Conservation (phyloP, 92 coral and sea anemone genomes). For the Galaxea fascicularis region DNA sequence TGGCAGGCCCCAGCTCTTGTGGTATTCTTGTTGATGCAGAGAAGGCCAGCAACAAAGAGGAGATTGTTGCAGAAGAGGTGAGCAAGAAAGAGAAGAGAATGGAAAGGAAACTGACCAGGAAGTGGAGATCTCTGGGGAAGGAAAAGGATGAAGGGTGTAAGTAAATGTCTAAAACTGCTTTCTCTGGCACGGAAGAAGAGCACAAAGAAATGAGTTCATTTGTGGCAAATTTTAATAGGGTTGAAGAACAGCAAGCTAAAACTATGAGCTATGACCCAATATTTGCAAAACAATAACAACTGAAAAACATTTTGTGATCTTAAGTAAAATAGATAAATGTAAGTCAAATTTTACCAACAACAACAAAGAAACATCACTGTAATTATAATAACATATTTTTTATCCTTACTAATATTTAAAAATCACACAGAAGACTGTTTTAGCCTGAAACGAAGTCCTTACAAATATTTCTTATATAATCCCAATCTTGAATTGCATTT, state of each 20-base stretch:
- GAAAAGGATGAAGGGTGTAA: constrained; percentile 28
- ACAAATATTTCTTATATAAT: no score
- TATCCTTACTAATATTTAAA: no score
- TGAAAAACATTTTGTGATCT: no score
- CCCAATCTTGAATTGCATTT: constrained; percentile 15
- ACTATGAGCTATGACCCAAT: no score
- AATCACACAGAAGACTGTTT: no score
- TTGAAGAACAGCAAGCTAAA: background rate
- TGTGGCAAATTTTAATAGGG: background rate
- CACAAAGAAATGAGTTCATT: background rate
- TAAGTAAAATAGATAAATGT: no score
- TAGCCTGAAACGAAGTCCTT: background rate
- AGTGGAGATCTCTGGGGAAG: constrained; percentile 23
- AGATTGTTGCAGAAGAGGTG: constrained; percentile 5
- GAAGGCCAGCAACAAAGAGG: constrained; percentile 15
- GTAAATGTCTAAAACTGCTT: constrained; percentile 15
- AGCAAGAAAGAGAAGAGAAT: constrained; percentile 5
- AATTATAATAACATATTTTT: no score
- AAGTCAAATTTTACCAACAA: no score
- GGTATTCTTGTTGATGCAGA: background rate
- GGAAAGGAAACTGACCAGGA: background rate
- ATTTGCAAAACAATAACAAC: no score
- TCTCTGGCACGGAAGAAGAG: background rate
- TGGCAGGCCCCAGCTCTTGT: constrained; percentile 47
- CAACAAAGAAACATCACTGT: no score